Percentiles rank a stretch among this genome's conserved stretches.
Evolutionary conservation across 2,113 vertebrate genomes (phyloP).

Genomic region (Murina feae): DNA sequence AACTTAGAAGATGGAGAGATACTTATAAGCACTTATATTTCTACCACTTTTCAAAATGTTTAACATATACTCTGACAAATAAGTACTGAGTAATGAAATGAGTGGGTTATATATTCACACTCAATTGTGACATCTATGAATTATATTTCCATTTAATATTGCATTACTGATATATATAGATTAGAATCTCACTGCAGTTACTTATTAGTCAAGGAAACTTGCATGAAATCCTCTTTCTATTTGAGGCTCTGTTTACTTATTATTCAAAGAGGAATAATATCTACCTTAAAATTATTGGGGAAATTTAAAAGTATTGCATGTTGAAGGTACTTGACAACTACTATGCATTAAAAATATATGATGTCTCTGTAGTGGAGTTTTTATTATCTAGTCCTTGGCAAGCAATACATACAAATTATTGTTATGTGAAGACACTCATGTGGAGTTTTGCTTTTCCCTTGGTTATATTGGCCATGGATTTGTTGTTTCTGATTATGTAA

Average conservation of each 20-base stretch:
- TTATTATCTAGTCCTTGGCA: neutral
- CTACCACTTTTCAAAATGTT: neutral
- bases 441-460: neutral
- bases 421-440: neutral
- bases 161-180: neutral
- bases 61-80: neutral
- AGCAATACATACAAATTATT: neutral
- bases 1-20: neutral
- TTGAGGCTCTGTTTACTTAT: neutral
- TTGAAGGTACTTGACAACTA: neutral
- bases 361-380: neutral
- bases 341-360: neutral
- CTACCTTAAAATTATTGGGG: neutral
- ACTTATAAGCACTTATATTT: neutral
- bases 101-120: neutral
- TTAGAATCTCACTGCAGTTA: neutral
- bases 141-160: neutral
- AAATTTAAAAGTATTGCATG: neutral
- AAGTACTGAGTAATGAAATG: neutral
- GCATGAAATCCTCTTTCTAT: neutral
- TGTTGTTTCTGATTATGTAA: neutral
- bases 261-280: neutral
- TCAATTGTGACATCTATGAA: neutral
- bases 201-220: neutral
- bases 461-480: neutral